phyloP scores from a whole-genome alignment of 2,888 invertebrate genomes.

The Microctonus hyperodae region DNA sequence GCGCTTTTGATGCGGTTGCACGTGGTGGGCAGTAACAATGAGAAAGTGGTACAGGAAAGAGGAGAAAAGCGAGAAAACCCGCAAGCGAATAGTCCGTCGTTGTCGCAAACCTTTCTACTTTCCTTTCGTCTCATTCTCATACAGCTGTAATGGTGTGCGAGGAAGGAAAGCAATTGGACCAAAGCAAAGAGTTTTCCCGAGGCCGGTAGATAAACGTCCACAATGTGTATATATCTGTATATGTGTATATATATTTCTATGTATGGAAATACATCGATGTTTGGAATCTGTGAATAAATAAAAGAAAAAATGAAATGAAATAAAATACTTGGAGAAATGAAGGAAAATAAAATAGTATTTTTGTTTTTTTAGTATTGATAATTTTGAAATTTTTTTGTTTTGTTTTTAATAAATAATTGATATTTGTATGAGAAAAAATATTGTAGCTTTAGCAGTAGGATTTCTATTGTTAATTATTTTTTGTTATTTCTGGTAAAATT shows the following conservation, averaged over 20 bases:
- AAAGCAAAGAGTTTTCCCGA: background rate
- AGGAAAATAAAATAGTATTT: too few relatives aligned
- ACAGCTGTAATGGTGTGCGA: background rate
- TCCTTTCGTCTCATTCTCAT: background rate
- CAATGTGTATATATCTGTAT: background rate
- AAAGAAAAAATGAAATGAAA: background rate
- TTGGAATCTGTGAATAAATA: background rate
- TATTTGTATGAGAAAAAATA: background rate
- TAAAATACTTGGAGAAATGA: too few relatives aligned
- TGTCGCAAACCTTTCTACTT: background rate
- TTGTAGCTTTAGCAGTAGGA: too few relatives aligned
- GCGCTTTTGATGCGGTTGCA: constrained; percentile 6
- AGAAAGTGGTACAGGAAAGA: constrained; percentile 6
- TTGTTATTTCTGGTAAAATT: too few relatives aligned
- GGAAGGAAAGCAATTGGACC: background rate
- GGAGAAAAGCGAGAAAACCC: constrained; percentile 2
- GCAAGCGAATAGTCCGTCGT: constrained; percentile 1
- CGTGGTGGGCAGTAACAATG: constrained; percentile 6
- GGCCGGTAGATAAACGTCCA: background rate
- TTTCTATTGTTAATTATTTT: too few relatives aligned
- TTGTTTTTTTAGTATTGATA: background rate
- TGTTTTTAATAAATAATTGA: background rate
- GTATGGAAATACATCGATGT: background rate
- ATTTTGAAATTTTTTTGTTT: background rate
- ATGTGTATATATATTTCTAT: too few relatives aligned